Evolutionary conservation across 1,140 invertebrate genomes (phyloP).

Genomic region (Campoletis sonorensis): DNA sequence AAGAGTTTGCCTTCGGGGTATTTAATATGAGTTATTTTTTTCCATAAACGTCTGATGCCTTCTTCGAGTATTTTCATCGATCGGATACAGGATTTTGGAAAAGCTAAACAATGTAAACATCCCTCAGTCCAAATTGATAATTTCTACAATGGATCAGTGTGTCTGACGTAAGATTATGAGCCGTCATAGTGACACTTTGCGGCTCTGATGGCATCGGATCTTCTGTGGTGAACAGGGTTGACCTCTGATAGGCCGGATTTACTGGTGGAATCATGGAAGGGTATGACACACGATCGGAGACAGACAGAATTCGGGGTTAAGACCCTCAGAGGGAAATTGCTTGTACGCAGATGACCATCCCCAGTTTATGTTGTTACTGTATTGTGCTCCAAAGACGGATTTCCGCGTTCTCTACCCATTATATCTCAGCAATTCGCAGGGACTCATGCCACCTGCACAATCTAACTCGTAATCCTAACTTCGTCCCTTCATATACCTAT

Average conservation of each 20-base stretch:
- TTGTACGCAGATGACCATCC: conserved; percentile 33
- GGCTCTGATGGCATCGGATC: conserved; percentile 11
- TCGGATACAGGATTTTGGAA: no score
- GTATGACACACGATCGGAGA: conserved; percentile 54
- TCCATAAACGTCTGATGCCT: no score
- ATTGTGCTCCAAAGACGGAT: neutral
- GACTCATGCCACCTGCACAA: conserved; percentile 49
- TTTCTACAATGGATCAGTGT: neutral
- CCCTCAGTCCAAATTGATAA: no score
- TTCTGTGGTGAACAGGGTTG: conserved; percentile 12
- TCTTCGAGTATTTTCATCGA: no score
- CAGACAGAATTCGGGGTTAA: conserved; percentile 53
- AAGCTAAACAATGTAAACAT: no score
- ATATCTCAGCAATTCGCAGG: neutral
- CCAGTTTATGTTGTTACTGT: conserved; percentile 29
- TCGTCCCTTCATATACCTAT: conserved; percentile 43
- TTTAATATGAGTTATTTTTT: no score
- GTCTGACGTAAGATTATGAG: neutral
- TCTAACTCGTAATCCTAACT: conserved; percentile 1
- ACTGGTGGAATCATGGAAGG: conserved; percentile 57
- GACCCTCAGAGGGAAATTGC: conserved; percentile 29
- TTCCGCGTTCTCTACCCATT: neutral
- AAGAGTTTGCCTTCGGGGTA: no score
- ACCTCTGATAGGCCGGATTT: conserved; percentile 58
- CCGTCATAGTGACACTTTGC: neutral